Percentiles rank a stretch among this genome's conserved stretches.
These are phyloP conservation scores for Ethmia dodecea DNA, from an alignment of 2,888 invertebrate species.

Conservation along the genomic window DNA sequence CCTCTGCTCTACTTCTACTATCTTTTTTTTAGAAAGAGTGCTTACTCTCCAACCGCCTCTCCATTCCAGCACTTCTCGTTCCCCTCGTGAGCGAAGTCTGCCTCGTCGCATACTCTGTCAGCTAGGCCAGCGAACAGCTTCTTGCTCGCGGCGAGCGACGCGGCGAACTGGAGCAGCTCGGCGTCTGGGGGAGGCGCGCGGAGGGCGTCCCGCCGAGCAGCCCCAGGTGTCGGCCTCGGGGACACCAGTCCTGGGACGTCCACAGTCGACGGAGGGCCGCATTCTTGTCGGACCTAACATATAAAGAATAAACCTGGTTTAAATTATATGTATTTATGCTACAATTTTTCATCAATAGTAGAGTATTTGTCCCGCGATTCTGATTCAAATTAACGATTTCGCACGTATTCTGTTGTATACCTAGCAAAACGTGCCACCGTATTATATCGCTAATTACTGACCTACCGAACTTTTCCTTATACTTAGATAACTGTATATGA, in stretches of 20 bases:
- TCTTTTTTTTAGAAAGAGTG: too few species aligned
- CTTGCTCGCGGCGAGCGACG: conserved; percentile 83
- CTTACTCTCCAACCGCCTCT: conserved; percentile 85
- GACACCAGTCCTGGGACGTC: conserved; percentile 34
- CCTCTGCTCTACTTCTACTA: too few species aligned
- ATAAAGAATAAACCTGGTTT: too few species aligned
- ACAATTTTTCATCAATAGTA: too few species aligned
- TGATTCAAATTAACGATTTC: too few species aligned
- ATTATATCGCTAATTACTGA: too few species aligned
- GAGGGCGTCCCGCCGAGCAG: conserved; percentile 55
- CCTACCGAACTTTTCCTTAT: too few species aligned
- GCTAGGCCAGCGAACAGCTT: conserved; percentile 91
- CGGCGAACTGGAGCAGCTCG: conserved; percentile 80
- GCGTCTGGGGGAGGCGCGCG: conserved; percentile 80
- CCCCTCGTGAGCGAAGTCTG: conserved; percentile 80
- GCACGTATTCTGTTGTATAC: too few species aligned
- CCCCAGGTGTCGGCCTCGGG: conserved; percentile 37
- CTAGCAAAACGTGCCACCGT: too few species aligned
- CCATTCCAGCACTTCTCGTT: conserved; percentile 91
- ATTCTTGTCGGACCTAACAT: conserved; percentile 59
- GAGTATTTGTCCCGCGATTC: too few species aligned
- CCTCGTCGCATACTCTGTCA: conserved; percentile 87
- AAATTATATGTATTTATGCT: too few species aligned
- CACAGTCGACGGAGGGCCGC: conserved; percentile 54
- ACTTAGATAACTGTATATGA: too few species aligned